Percentiles rank a stretch among this genome's conserved stretches.
Evolutionary conservation across 2,797 vertebrate genomes (phyloP).

Genomic region (Pelobates cultripes): DNA sequence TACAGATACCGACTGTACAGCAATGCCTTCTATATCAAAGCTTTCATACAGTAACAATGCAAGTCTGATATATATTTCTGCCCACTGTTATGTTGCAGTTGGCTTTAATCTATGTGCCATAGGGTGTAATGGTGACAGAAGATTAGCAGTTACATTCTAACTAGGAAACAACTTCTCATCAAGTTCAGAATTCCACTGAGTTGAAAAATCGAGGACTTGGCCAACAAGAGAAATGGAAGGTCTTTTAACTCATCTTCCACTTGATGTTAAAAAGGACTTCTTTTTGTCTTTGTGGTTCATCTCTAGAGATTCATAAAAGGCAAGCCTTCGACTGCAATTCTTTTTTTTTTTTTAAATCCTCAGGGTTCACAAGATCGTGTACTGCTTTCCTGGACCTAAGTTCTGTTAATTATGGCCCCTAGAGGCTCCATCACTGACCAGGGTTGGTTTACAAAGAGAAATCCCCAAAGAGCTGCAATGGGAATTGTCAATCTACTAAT

Average conservation of each 20-base stretch:
- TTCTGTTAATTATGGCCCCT: not conserved
- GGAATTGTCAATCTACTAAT: too few relatives aligned
- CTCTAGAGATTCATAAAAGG: not conserved
- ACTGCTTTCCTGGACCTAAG: too few relatives aligned
- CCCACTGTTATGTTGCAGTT: not conserved
- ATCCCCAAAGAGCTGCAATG: too few relatives aligned
- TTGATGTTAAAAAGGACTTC: too few relatives aligned
- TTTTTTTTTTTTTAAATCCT: too few relatives aligned
- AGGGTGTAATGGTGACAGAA: not conserved
- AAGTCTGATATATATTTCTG: not conserved
- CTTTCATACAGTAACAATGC: not conserved
- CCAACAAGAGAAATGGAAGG: not conserved
- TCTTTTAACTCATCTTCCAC: not conserved
- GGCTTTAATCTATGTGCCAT: not conserved
- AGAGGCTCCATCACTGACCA: not conserved
- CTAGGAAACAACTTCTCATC: not conserved
- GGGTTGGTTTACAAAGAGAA: not conserved
- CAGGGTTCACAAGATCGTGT: too few relatives aligned
- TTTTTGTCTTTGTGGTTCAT: not conserved
- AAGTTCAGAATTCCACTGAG: not conserved
- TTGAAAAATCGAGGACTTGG: not conserved
- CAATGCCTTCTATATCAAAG: too few relatives aligned
- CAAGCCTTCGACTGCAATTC: not conserved
- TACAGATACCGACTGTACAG: too few relatives aligned
- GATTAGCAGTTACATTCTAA: not conserved